Base-by-base conservation (phyloP, 2,113 vertebrate species). In the Tautogolabrus adspersus region DNA sequence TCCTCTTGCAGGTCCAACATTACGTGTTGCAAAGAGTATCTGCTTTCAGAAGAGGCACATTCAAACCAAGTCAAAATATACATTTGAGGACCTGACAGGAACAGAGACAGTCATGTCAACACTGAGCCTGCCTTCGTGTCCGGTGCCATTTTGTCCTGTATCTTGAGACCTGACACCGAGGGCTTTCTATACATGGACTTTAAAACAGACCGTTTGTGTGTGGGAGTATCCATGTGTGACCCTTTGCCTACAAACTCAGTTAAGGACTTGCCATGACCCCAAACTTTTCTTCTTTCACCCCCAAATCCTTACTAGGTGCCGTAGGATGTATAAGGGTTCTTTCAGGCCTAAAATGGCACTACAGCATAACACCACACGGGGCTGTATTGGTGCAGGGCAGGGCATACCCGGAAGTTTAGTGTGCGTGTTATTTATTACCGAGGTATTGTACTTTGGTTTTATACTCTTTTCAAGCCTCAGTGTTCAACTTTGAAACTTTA, bases 101-200 rank as follows among this genome's bases (percentile, higher is more conserved):
- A 55, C 59, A 69, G 59, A 46, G 46, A 57, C 16, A 46, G 56
- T 77, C 38, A 42, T 18, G 60, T 81, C 77, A 77, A 79, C 58
- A 37, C 75, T 70, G 22, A 34, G 37, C 0, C 60, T 0, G 44
- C 46, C 67, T 74, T 81, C 77, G 34, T 71, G 74, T 76, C 67
- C 54, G 44, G 73, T 88, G 87, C 89, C 78, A 88, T 91, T 82
- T 87, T 84, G 85, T 89, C 86, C 56, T 58, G 74, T 44, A 79
- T 87, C 81, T 75, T 84, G 87, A 88, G 86, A 90, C 88, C 77
- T 1, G 79, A 91, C 84, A 84, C 88, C 86, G 42, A 77, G 61
- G 56, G 65, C 79, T 76, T 88, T 79, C 89, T 88, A 88, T 85
- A 91, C 68, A 78, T 78, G 75, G 77, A 67, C 61, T 66, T 74